A percentile compares a stretch with the other conserved stretches of the same genome.
Conservation (phyloP, 2,113 vertebrate genomes). For the Gambusia holbrooki region DNA sequence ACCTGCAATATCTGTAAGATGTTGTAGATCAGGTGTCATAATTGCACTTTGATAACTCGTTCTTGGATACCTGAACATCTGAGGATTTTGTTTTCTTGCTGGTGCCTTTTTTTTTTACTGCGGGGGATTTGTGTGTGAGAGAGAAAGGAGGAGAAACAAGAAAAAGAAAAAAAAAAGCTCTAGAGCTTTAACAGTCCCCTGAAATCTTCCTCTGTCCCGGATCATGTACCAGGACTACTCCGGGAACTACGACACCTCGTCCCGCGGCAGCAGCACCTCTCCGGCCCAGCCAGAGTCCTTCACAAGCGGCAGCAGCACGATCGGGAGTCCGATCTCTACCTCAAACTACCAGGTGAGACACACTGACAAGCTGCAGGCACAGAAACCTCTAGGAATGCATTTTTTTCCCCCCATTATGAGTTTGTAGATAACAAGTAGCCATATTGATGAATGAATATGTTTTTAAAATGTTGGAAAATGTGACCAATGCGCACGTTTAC, state of each 20-base stretch:
- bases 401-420: no score
- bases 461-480: background rate
- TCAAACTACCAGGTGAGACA: slow-evolving; percentile 89
- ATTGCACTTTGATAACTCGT: slow-evolving; percentile 47
- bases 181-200: slow-evolving; percentile 60
- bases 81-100: slow-evolving; percentile 50
- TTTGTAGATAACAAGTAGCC: no score
- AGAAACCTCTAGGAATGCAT: no score
- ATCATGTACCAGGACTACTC: slow-evolving; percentile 99
- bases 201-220: slow-evolving; percentile 79
- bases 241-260: slow-evolving; percentile 97
- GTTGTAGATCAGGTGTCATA: slow-evolving; percentile 37
- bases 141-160: background rate
- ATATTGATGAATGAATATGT: background rate
- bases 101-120: slow-evolving; percentile 60
- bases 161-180: slow-evolving; percentile 10
- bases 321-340: slow-evolving; percentile 82
- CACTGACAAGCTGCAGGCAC: no score
- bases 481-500: background rate
- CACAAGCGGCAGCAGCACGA: slow-evolving; percentile 85
- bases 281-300: slow-evolving; percentile 92
- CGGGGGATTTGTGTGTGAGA: slow-evolving; percentile 43
- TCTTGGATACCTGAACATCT: slow-evolving; percentile 61
- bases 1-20: slow-evolving; percentile 7
- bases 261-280: slow-evolving; percentile 95